These are phyloP conservation scores for Dryadula phaetusa DNA, from an alignment of 2,888 invertebrate species.

Conservation along the genomic window DNA sequence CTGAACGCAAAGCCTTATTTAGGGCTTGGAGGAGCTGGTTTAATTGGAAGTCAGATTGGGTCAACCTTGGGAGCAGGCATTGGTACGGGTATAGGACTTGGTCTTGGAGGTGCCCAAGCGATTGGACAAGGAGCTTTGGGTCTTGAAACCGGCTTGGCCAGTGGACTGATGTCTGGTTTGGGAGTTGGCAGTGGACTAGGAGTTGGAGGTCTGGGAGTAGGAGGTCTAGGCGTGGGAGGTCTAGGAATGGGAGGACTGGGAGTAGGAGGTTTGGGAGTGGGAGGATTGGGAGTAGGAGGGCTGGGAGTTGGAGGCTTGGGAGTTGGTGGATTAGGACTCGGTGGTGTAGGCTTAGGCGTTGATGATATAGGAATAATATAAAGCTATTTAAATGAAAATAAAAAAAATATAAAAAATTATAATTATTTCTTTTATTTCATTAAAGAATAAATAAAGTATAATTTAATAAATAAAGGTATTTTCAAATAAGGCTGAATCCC, in stretches of 20 bases:
- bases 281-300: background rate
- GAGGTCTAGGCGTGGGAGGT: background rate
- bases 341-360: background rate
- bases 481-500: too few relatives aligned
- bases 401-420: background rate
- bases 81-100: slow-evolving; percentile 1
- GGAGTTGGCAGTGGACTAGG: background rate
- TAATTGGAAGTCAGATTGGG: background rate
- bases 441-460: background rate
- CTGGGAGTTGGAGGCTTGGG: background rate
- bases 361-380: slow-evolving; percentile 6
- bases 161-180: background rate
- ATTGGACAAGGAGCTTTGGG: slow-evolving; percentile 15
- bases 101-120: background rate
- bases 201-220: background rate
- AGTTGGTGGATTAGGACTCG: background rate
- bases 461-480: background rate
- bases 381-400: background rate
- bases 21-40: slow-evolving; percentile 5
- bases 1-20: slow-evolving; percentile 10
- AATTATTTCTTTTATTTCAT: background rate
- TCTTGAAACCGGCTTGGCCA: background rate
- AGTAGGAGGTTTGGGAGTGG: background rate
- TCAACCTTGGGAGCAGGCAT: background rate
- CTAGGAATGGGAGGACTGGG: background rate